These are phyloP conservation scores for Andrena minutula DNA, from an alignment of 2,888 invertebrate genomes.

Conservation along the genomic window DNA sequence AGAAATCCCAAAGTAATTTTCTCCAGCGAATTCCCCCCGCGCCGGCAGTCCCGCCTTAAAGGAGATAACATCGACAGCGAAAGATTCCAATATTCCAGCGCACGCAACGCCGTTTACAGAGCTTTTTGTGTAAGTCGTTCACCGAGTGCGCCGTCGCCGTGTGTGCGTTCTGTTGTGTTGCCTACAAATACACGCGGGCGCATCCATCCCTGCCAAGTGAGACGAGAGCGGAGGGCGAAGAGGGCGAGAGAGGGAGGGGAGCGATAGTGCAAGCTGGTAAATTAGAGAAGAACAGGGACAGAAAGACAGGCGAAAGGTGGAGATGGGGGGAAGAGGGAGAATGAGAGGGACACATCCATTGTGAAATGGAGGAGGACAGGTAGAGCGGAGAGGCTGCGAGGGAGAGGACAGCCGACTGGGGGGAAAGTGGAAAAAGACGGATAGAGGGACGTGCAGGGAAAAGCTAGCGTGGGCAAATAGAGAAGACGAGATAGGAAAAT, in stretches of 20 bases:
- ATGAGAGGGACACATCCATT: neutral
- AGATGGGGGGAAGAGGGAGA: neutral
- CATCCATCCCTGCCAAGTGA: neutral
- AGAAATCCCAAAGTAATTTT: slow-evolving; percentile 68
- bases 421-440: neutral
- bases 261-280: slow-evolving; percentile 1
- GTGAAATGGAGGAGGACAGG: neutral
- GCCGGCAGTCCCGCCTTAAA: slow-evolving; percentile 38
- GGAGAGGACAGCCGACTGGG: neutral
- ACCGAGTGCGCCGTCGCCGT: neutral
- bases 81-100: slow-evolving; percentile 59
- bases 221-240: neutral
- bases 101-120: slow-evolving; percentile 62
- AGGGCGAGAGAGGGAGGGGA: neutral
- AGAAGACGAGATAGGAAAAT: slow-evolving; percentile 34
- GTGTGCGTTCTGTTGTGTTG: slow-evolving; percentile 31
- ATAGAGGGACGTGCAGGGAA: slow-evolving; percentile 20
- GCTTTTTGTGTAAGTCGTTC: slow-evolving; percentile 55
- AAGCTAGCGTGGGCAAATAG: slow-evolving; percentile 34
- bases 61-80: slow-evolving; percentile 59
- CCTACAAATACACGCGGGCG: neutral
- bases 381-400: neutral
- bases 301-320: slow-evolving; percentile 2
- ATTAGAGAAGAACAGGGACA: slow-evolving; percentile 19
- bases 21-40: slow-evolving; percentile 37